Base-by-base conservation (phyloP, 2,113 vertebrate genomes). In the Chrysemys picta region DNA sequence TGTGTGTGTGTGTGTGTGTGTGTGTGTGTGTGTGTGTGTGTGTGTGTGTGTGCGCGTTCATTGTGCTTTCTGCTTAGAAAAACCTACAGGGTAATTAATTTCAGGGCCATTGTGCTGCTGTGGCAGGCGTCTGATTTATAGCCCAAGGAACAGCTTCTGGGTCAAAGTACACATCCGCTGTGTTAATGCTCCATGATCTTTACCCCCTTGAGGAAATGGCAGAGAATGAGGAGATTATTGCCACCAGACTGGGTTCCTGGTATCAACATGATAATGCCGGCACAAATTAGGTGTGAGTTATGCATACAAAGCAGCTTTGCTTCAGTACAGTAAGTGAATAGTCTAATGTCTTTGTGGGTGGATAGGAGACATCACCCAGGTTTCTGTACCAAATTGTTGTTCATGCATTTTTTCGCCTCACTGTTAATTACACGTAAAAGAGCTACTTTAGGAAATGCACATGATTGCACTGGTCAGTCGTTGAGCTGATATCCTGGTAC, bases 221-320 rank as follows among this genome's bases (percentile, higher is more conserved):
- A 92, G 94, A 98, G 97, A 98, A 93, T 92, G 95, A 96, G 86
- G 80, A 42, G 92, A 95, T 96, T 92, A 93, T 96, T 90, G 85
- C 96, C 97, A 94, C 96, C 96, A 97, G 97, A 89, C 93, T 52
- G 93, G 90, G 93, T 94, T 97, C 75, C 78, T 0, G 29, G 81
- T 16, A 97, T 97, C 97, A 93, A 92, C 96, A 97, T 97, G 94
- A 97, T 6, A 98, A 97, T 97, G 93, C 10, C 53, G 3, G 85
- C 11, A 0, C 80, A 13, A 86, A 85, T 78, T 84, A 54, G 88
- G 88, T 90, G 8, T 79, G 93, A 57, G 80, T 5, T 42, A 85
- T 87, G 87, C 92, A 85, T 91, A 14, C 92, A 79, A 91, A 97
- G 91, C 93, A 90, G 96, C 72, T 57, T 91, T 86, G 62, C 79